These are phyloP conservation scores for Mercenaria mercenaria DNA, from an alignment of 1,140 invertebrate species.

Conservation along the genomic window DNA sequence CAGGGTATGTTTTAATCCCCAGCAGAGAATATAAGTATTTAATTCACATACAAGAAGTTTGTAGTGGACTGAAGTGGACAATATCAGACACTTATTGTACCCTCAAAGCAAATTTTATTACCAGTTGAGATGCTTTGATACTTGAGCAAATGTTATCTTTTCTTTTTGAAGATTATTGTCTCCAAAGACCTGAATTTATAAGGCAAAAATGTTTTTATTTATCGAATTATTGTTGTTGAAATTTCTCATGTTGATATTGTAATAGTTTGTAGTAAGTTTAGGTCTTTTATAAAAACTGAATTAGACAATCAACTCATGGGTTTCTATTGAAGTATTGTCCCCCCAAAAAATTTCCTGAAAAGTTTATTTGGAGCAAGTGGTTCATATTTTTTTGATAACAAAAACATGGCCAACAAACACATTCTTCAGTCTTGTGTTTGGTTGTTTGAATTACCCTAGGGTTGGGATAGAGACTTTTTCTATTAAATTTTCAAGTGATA, in stretches of 20 bases:
- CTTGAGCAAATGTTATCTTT: neutral
- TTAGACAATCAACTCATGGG: neutral
- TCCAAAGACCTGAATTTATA: too few species aligned
- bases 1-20: neutral
- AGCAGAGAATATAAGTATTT: neutral
- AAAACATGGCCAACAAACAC: too few species aligned
- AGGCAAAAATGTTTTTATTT: neutral
- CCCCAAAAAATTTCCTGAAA: too few species aligned
- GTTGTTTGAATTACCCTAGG: too few species aligned
- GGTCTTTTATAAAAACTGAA: neutral
- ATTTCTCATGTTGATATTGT: neutral
- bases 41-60: neutral
- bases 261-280: neutral
- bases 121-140: neutral
- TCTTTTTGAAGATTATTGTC: neutral
- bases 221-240: neutral
- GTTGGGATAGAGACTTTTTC: too few species aligned
- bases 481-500: too few species aligned
- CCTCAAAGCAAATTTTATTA: neutral
- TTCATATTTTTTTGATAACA: too few species aligned
- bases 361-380: too few species aligned
- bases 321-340: too few species aligned
- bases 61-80: constrained; percentile 21
- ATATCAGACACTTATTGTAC: neutral
- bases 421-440: too few species aligned